These are phyloP conservation scores for Melanophora roralis DNA, from an alignment of 2,888 invertebrate species.

Conservation along the genomic window DNA sequence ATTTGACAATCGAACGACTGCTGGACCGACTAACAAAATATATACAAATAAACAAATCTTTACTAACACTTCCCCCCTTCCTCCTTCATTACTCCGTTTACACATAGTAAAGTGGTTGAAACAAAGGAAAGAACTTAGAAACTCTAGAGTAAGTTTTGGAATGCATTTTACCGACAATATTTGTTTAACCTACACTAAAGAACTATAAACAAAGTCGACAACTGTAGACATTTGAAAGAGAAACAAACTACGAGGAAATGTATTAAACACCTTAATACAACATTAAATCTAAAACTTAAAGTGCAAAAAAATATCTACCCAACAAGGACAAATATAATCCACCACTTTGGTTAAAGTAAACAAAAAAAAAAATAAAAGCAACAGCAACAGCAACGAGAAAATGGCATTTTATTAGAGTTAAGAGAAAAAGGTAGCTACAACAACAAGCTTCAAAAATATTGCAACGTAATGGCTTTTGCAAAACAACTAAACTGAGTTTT, in stretches of 20 bases:
- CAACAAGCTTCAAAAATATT: constrained; percentile 41
- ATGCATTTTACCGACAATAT: constrained; percentile 51
- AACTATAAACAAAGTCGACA: constrained; percentile 52
- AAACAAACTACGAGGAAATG: neutral
- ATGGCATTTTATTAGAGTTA: neutral
- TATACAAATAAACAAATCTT: constrained; percentile 42
- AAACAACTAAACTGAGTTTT: constrained; percentile 35
- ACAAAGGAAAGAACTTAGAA: constrained; percentile 49
- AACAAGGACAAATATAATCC: constrained; percentile 58
- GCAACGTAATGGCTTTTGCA: constrained; percentile 40
- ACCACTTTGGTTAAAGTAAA: constrained; percentile 37
- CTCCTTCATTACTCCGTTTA: neutral
- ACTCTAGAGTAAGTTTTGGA: constrained; percentile 49
- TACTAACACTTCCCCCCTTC: neutral
- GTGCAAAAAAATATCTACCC: constrained; percentile 40
- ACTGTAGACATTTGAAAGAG: constrained; percentile 34
- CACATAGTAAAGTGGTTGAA: constrained; percentile 6
- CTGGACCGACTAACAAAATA: neutral
- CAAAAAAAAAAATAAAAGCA: constrained; percentile 23
- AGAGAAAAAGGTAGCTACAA: constrained; percentile 21
- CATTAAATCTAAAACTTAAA: constrained; percentile 39
- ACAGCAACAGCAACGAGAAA: constrained; percentile 6
- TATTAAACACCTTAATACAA: constrained; percentile 14
- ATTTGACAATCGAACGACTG: constrained; percentile 20
- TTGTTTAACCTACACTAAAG: neutral